Conservation (phyloP, 2,888 invertebrate species). For the Patella depressa region DNA sequence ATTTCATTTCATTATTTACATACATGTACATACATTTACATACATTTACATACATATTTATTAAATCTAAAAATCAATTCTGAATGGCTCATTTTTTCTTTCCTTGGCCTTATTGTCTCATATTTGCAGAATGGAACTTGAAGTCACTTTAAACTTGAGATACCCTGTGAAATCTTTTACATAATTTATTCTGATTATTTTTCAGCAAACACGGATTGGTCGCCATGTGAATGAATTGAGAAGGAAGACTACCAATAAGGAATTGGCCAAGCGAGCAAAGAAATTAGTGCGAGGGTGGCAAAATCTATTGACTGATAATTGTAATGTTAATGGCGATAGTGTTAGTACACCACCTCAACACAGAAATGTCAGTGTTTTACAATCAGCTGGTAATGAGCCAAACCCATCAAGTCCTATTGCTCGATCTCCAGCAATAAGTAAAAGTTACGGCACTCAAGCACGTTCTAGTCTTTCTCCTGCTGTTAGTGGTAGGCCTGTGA, state of each 20-base stretch:
- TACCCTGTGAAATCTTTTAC: no score
- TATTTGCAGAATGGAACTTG: no score
- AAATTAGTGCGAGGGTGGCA: slow-evolving; percentile 94
- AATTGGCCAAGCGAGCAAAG: slow-evolving; percentile 89
- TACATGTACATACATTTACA: no score
- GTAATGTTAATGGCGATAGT: slow-evolving; percentile 61
- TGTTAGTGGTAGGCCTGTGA: slow-evolving; percentile 34
- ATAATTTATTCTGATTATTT: slow-evolving; percentile 27
- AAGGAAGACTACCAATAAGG: slow-evolving; percentile 86
- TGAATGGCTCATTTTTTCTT: no score
- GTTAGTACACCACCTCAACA: slow-evolving; percentile 30
- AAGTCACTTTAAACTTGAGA: no score
- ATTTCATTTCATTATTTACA: no score
- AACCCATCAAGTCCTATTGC: slow-evolving; percentile 56
- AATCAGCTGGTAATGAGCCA: slow-evolving; percentile 35
- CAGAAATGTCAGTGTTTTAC: slow-evolving; percentile 32
- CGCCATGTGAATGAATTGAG: slow-evolving; percentile 93
- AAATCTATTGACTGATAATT: slow-evolving; percentile 77
- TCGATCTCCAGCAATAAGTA: slow-evolving; percentile 34
- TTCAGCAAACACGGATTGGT: slow-evolving; percentile 92
- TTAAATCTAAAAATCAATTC: no score
- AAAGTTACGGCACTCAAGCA: slow-evolving; percentile 4
- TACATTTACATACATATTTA: no score
- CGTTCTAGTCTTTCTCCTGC: slow-evolving; percentile 28
- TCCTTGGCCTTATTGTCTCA: no score